phyloP scores from a whole-genome alignment of 1,140 invertebrate species.

The Hermatobates lingyangjiaoensis region DNA sequence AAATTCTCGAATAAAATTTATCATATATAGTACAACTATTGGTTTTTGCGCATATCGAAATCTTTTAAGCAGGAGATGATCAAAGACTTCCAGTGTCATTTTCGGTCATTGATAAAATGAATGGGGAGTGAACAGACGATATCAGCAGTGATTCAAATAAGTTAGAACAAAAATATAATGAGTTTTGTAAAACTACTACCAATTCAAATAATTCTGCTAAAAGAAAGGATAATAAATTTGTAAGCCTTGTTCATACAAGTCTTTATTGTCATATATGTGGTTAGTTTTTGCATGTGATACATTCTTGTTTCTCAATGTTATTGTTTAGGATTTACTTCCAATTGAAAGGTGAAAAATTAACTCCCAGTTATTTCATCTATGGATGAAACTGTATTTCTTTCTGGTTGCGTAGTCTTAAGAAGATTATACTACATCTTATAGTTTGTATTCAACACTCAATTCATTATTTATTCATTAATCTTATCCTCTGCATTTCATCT shows the following conservation, averaged over 20 bases:
- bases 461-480: too few relatives aligned
- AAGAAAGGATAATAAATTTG: constrained; percentile 70
- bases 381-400: too few relatives aligned
- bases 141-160: constrained; percentile 51
- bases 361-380: too few relatives aligned
- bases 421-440: too few relatives aligned
- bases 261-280: background rate
- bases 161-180: constrained; percentile 70
- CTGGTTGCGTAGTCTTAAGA: too few relatives aligned
- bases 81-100: constrained; percentile 75
- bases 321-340: constrained; percentile 87
- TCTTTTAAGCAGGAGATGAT: too few relatives aligned
- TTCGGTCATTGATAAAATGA: constrained; percentile 66
- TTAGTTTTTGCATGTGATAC: background rate
- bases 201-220: constrained; percentile 28
- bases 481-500: too few relatives aligned
- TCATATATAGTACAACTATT: too few relatives aligned
- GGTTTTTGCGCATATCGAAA: too few relatives aligned
- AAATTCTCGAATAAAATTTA: too few relatives aligned
- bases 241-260: constrained; percentile 33
- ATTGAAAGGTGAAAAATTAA: too few relatives aligned
- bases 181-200: constrained; percentile 55
- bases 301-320: constrained; percentile 58
- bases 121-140: constrained; percentile 43
- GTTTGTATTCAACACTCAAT: too few relatives aligned